Evolutionary conservation across 2,888 invertebrate species (phyloP).

Genomic region (Mechanitis messenoides): DNA sequence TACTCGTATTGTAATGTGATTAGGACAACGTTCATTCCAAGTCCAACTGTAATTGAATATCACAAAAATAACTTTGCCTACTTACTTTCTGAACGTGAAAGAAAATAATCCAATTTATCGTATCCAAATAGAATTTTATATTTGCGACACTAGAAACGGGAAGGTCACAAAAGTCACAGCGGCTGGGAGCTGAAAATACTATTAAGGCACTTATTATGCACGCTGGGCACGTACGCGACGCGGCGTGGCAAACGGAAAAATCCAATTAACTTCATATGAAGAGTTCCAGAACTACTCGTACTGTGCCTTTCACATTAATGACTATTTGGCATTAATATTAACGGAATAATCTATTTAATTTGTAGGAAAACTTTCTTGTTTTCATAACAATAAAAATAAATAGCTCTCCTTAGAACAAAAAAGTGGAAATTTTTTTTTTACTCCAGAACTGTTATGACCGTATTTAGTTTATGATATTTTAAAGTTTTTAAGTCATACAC

Average conservation of each 20-base stretch:
- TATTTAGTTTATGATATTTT: no score
- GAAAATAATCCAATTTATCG: not conserved
- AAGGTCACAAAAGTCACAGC: slow-evolving; percentile 20
- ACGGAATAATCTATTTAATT: slow-evolving; percentile 46
- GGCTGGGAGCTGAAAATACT: slow-evolving; percentile 42
- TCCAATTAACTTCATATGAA: slow-evolving; percentile 71
- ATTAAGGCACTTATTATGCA: slow-evolving; percentile 64
- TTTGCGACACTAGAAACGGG: not conserved
- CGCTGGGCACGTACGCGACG: slow-evolving; percentile 54
- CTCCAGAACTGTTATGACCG: no score
- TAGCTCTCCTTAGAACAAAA: no score
- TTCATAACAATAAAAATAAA: no score
- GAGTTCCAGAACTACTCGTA: slow-evolving; percentile 51
- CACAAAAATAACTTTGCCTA: not conserved
- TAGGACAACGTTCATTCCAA: no score
- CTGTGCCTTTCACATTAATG: slow-evolving; percentile 53
- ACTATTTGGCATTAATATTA: slow-evolving; percentile 66
- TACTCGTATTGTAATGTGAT: no score
- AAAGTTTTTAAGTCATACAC: no score
- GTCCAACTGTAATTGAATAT: not conserved
- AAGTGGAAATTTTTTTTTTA: no score
- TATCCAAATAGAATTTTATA: slow-evolving; percentile 3
- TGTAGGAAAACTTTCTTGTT: slow-evolving; percentile 16
- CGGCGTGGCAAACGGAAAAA: slow-evolving; percentile 68
- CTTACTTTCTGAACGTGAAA: not conserved